These are phyloP conservation scores for Connochaetes taurinus DNA, from an alignment of 2,113 vertebrate species.

Conservation along the genomic window DNA sequence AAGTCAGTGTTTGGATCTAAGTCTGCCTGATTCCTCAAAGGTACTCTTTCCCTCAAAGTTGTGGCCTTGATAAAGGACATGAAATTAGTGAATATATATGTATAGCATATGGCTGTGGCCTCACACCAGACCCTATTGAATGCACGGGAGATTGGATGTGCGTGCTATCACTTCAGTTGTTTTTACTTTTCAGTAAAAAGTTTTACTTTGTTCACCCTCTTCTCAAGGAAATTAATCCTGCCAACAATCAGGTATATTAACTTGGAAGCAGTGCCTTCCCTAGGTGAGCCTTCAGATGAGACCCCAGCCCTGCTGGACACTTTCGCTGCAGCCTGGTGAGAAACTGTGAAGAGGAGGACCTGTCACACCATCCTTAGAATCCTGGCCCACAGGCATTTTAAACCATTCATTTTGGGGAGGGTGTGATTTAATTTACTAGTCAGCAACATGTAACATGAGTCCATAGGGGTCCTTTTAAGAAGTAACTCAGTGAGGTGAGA, in stretches of 20 bases:
- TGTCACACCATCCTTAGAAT: background rate
- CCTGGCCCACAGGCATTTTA: background rate
- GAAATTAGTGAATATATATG: background rate
- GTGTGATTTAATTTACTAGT: background rate
- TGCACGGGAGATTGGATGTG: background rate
- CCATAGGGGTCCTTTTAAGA: background rate
- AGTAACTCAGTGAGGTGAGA: background rate
- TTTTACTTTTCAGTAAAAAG: too few species aligned
- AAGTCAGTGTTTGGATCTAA: background rate
- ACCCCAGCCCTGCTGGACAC: background rate
- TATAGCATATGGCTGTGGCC: background rate
- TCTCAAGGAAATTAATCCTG: background rate
- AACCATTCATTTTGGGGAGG: background rate
- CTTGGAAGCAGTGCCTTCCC: background rate
- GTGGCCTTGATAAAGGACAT: background rate
- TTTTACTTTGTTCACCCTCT: background rate
- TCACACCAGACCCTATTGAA: background rate
- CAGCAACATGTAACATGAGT: background rate
- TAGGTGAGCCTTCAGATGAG: background rate
- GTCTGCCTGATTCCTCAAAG: background rate
- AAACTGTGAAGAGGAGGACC: background rate
- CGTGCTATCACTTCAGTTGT: background rate
- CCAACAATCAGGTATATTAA: background rate
- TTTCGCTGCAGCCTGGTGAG: background rate
- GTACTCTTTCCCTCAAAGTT: background rate